Conservation (phyloP, 2,113 vertebrate genomes). For the Phalacrocorax pelagicus region DNA sequence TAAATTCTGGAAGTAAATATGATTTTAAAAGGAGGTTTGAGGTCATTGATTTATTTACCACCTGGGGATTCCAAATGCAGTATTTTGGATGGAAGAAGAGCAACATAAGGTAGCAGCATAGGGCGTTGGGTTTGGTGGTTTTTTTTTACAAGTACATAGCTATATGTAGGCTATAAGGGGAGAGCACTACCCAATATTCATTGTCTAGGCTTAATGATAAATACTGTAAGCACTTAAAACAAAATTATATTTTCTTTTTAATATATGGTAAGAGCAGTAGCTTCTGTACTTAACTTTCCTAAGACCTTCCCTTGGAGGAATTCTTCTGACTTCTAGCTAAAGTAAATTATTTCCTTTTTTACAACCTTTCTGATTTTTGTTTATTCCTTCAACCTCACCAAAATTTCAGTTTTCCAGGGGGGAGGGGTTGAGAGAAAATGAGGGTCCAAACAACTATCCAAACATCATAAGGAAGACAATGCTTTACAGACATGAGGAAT, state of each 20-base stretch:
- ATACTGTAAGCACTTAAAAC: not conserved
- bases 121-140: no score
- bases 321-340: not conserved
- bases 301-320: not conserved
- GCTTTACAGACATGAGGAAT: not conserved
- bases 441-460: not conserved
- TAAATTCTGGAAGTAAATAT: not conserved
- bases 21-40: not conserved
- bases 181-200: not conserved
- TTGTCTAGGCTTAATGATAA: not conserved
- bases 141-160: not conserved
- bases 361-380: not conserved
- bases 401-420: not conserved
- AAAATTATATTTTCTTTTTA: not conserved
- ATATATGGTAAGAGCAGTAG: not conserved
- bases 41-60: not conserved
- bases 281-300: not conserved
- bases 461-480: not conserved
- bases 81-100: not conserved
- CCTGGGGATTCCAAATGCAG: not conserved
- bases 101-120: not conserved
- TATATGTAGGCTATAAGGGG: not conserved
- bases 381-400: not conserved
- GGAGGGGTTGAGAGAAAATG: not conserved
- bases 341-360: not conserved